Evolutionary conservation across 1,140 invertebrate genomes (phyloP), one percentile per base, ranked within the genome.

Genomic region (Homarus americanus): DNA sequence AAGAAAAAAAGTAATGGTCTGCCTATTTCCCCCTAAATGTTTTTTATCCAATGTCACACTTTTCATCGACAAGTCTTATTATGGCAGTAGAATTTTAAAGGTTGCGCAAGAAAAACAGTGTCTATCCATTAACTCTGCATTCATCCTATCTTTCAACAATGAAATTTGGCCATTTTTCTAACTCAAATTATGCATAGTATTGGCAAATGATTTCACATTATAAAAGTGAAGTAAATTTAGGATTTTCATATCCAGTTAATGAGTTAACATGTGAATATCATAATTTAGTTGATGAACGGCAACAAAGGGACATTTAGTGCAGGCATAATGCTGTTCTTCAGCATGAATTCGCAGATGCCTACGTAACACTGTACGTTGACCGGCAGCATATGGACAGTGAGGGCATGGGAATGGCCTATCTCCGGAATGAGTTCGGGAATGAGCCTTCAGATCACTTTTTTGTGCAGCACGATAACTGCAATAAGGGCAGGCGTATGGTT

Each of bases 11-110:
- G 32, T 9, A 69, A 32, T 69, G 63, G 17, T 32, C 63, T 69
- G 63, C 63, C 32, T 69, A 69, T 72, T 41, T 66, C 34, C 63
- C 17, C 94, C 99, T 66, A 53, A 72, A 80, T n/a, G 41, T 17
- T 15, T 15, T 80, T 80, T 24, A 9, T 44, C 40, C 40, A 40
- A 17, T 32, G 63, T 58, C 53, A 69, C 63, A 69, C 5, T 69
- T 69, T 69, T 69, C 63, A 69, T 32, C 63, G n/a, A 28, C 10
- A 49, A 7, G 44, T 5, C 44, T 7, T 49, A 7, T 49, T 49
- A 7, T 7, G 12, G 5, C 44, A 7, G 12, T 49, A 49, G 5
- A 7, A 49, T 7, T 49, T 58, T 4, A 69, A 0, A 69, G 5
- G 24, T 32, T 28, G 63, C 5, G 63, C n/a, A 10, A 32, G 4